Evolutionary conservation across 2,113 vertebrate genomes (phyloP).

Genomic region (Casuarius casuarius): DNA sequence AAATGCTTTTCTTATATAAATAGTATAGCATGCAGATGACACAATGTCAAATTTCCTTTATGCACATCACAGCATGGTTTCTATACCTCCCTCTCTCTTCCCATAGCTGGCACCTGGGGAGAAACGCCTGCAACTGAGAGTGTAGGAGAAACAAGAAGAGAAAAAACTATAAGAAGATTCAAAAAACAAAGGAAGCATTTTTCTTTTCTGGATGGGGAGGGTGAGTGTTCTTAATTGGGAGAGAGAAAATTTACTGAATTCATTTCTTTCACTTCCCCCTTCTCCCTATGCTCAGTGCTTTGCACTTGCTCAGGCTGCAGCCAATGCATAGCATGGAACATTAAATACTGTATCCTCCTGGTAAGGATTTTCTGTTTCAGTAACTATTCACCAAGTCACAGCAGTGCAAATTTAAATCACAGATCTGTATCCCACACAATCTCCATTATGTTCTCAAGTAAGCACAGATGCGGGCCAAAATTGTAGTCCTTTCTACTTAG

Average conservation of each 20-base stretch:
- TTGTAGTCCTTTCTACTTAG: not conserved
- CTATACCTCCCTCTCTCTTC: not conserved
- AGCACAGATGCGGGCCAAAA: not conserved
- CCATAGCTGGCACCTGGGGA: not conserved
- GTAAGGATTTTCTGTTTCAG: not conserved
- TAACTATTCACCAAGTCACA: not conserved
- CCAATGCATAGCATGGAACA: not conserved
- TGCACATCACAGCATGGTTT: not conserved
- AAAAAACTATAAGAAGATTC: not conserved
- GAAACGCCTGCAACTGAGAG: not conserved
- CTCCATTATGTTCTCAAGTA: not conserved
- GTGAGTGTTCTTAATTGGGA: not conserved
- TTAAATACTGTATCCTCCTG: not conserved
- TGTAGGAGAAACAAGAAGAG: not conserved
- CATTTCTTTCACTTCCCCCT: not conserved
- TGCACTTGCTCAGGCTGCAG: not conserved
- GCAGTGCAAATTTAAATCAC: not conserved
- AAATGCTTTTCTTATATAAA: not conserved
- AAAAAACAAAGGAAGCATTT: accelerated
- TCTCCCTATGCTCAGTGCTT: not conserved
- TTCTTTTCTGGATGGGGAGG: not conserved
- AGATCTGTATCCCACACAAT: not conserved
- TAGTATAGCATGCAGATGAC: not conserved
- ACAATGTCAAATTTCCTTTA: not conserved
- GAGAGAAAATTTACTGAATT: not conserved